phyloP scores from a whole-genome alignment of 2,113 vertebrate genomes.

The Gymnocephalus cernua region DNA sequence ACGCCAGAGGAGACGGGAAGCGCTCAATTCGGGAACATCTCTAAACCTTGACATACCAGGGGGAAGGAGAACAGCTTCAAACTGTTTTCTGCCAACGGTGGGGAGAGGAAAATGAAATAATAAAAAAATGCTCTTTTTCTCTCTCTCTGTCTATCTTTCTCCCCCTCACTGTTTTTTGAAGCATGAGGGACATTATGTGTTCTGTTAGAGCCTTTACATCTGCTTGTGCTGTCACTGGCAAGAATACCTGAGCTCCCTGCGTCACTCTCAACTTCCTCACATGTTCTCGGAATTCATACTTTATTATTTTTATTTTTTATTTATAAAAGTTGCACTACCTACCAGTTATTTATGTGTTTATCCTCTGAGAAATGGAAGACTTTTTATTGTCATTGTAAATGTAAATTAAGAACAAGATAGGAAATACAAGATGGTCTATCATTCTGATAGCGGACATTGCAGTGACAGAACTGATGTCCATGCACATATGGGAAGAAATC shows the following conservation, averaged over 20 bases:
- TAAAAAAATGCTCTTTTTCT: not conserved
- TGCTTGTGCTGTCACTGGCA: constrained; percentile 33
- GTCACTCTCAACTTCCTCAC: not conserved
- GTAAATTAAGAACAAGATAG: not conserved
- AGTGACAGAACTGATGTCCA: not conserved
- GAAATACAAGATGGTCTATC: not conserved
- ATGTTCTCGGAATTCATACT: not conserved
- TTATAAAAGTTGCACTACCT: not conserved
- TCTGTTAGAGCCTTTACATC: constrained; percentile 24
- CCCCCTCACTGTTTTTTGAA: constrained; percentile 34
- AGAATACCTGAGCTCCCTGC: not conserved
- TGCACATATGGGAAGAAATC: no score
- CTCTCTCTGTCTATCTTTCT: not conserved
- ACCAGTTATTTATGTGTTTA: no score
- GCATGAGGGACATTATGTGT: constrained; percentile 45
- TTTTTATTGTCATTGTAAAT: no score
- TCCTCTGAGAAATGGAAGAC: no score
- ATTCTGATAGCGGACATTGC: not conserved
- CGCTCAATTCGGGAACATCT: not conserved
- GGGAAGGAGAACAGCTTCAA: not conserved
- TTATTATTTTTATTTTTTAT: constrained; percentile 3
- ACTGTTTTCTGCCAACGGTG: constrained; percentile 12
- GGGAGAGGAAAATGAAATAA: constrained; percentile 6
- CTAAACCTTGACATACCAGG: constrained; percentile 3
- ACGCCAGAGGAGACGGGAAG: constrained; percentile 9